These are phyloP conservation scores for Chymomyza fuscimana DNA, from an alignment of 2,888 invertebrate genomes.

Conservation along the genomic window DNA sequence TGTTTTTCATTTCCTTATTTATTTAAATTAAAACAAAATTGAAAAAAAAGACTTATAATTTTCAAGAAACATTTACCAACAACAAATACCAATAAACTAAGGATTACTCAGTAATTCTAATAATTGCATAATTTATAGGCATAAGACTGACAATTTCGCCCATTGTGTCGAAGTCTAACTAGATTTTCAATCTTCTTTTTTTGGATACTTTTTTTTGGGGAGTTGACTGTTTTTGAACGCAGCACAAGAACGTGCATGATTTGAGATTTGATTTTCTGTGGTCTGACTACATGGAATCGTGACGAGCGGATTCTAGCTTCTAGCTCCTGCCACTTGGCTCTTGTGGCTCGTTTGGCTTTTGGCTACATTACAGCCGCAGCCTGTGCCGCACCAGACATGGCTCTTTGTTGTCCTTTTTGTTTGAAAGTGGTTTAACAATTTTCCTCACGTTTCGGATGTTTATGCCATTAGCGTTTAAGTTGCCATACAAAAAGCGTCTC, in stretches of 20 bases:
- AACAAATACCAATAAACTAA: too few species aligned
- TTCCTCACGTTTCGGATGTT: slow-evolving; percentile 77
- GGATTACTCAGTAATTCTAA: too few species aligned
- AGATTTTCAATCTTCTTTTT: not conserved
- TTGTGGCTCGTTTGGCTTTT: slow-evolving; percentile 42
- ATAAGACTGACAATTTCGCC: too few species aligned
- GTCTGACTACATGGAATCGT: not conserved
- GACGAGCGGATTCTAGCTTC: slow-evolving; percentile 10
- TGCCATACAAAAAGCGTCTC: slow-evolving; percentile 72
- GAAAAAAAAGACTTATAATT: too few species aligned
- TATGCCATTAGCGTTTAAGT: slow-evolving; percentile 79
- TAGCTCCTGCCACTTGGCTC: slow-evolving; percentile 6
- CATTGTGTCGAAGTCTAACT: not conserved
- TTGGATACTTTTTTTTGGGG: slow-evolving; percentile 16
- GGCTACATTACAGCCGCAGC: slow-evolving; percentile 65
- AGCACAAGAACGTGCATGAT: slow-evolving; percentile 57
- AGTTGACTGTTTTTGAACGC: slow-evolving; percentile 25
- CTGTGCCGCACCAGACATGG: slow-evolving; percentile 18
- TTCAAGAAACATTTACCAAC: too few species aligned
- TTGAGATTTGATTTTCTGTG: slow-evolving; percentile 69
- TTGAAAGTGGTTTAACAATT: slow-evolving; percentile 63
- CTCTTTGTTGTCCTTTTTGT: slow-evolving; percentile 42
- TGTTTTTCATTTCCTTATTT: too few species aligned
- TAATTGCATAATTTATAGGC: too few species aligned
- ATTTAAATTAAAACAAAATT: too few species aligned